These are phyloP conservation scores for Pseudonaja textilis DNA, from an alignment of 2,113 vertebrate species.

Conservation along the genomic window DNA sequence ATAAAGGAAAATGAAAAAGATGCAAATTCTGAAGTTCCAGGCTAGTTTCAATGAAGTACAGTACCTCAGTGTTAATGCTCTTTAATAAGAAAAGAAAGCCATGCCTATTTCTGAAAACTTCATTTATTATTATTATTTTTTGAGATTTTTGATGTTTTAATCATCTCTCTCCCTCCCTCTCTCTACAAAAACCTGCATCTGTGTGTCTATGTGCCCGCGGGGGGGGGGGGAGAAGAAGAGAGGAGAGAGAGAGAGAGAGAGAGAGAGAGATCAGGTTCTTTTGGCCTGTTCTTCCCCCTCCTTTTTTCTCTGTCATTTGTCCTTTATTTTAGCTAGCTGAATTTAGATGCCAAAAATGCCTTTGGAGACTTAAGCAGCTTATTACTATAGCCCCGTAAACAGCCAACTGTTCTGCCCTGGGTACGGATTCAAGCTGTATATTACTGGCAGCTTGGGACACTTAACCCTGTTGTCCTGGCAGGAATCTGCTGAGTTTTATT, in stretches of 20 bases:
- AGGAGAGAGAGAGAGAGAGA: too few relatives aligned
- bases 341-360: conserved; percentile 8
- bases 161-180: neutral
- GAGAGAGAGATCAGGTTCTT: neutral
- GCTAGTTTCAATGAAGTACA: conserved; percentile 14
- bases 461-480: neutral
- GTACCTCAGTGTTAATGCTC: neutral
- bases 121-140: conserved; percentile 28
- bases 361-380: neutral
- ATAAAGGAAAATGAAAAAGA: conserved; percentile 38
- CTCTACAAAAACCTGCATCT: neutral
- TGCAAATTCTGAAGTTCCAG: conserved; percentile 18
- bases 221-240: too few relatives aligned
- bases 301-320: neutral
- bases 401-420: rapidly evolving
- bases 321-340: neutral
- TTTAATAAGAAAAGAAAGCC: conserved; percentile 25
- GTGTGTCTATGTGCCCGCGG: too few relatives aligned
- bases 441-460: rapidly evolving
- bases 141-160: neutral
- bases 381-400: neutral
- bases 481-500: conserved; percentile 25
- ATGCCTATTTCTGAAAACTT: conserved; percentile 30
- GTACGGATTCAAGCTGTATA: neutral
- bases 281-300: neutral